Conservation (phyloP, 2,888 invertebrate species). For the Anorthoa munda region DNA sequence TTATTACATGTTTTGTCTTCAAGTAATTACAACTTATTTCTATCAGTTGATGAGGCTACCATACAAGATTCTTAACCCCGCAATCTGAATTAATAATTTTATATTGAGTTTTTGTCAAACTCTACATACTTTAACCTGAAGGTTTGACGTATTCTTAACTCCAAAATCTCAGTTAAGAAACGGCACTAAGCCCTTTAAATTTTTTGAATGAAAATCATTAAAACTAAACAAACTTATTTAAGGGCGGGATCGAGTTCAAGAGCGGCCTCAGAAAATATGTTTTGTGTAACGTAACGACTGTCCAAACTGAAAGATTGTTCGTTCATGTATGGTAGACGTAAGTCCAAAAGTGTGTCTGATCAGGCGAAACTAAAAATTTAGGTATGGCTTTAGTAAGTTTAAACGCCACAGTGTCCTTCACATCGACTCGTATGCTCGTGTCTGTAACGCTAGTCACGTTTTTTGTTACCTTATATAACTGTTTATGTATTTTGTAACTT, state of each 20-base stretch:
- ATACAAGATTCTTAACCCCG: not conserved
- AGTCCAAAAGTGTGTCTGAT: not conserved
- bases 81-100: too few species aligned
- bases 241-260: not conserved
- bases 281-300: too few species aligned
- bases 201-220: too few species aligned
- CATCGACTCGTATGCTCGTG: conserved; percentile 73
- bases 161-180: too few species aligned
- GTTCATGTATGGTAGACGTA: conserved; percentile 5
- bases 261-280: not conserved
- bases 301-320: not conserved
- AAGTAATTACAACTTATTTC: not conserved
- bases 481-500: conserved; percentile 90
- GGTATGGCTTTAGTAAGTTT: conserved; percentile 12
- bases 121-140: too few species aligned
- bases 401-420: conserved; percentile 54
- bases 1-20: not conserved
- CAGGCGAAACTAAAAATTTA: not conserved
- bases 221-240: too few species aligned
- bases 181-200: too few species aligned
- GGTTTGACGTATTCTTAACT: too few species aligned
- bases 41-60: not conserved
- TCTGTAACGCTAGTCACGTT: conserved; percentile 89
- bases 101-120: too few species aligned
- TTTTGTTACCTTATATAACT: conserved; percentile 89